Evolutionary conservation across 64 coral and sea anemone genomes (phyloP), one percentile per base, ranked within the genome.

Genomic region (Orbicella faveolata): DNA sequence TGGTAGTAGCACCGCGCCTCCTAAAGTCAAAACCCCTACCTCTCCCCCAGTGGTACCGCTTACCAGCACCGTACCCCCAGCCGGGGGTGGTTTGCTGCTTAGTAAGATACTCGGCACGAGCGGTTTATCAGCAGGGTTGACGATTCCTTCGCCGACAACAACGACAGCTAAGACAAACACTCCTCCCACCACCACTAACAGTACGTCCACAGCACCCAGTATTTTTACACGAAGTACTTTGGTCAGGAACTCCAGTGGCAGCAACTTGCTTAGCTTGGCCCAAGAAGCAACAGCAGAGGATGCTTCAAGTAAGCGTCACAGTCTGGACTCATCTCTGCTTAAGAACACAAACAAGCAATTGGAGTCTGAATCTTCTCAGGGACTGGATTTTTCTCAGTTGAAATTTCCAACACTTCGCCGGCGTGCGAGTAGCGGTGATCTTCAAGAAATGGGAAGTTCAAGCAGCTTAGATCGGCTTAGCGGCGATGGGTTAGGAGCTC

Each of bases 61-160:
- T 5, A 72, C 44, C 36, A 83, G n/a, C 66, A 91, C 70, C 73
- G 80, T 35, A 88, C 83, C 68, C 33, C 83, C 17, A 87, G 67
- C 59, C 52, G 81, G 21, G 79, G 89, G 79, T 35, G 94, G 87
- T 5, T 52, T 83, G 10, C 70, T 99, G 11, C 75, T 99, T 18
- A 96, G 84, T 52, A 96, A 84, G 73, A 87, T 99, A 73, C 89
- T 99, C n/a, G 91, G 88, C 23, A 91, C 97, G 13, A 90, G 79
- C 18, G 90, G 73, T 11, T 74, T 95, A 41, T 87, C 78, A 73
- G 77, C 87, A 17, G 81, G 83, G 57, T 76, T 99, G 33, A 64
- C 91, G 16, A 59, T 86, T 16, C 74, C 97, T 34, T 63, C 90
- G 25, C 94, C 97, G 1, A 61, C 92, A 39, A 94, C 97, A 30